Conservation (phyloP, 2,888 invertebrate genomes). For the Epistrophe eligans region DNA sequence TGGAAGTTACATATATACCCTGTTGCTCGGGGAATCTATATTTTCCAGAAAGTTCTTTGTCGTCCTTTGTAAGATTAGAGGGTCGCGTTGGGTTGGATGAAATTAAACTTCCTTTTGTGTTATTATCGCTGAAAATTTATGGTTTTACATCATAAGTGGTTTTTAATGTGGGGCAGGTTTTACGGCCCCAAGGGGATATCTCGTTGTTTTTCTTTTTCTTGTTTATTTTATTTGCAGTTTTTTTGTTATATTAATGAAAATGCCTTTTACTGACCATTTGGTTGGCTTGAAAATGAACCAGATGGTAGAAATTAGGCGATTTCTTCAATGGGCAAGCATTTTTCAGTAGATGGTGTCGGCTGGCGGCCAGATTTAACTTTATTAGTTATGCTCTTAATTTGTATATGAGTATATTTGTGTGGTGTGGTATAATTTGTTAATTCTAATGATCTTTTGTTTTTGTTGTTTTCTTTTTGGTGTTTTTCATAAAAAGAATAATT, state of each 20-base stretch:
- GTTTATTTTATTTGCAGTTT: slow-evolving; percentile 8
- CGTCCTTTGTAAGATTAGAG: slow-evolving; percentile 39
- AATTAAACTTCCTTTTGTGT: slow-evolving; percentile 66
- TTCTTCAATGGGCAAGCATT: slow-evolving; percentile 6
- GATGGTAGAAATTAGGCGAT: slow-evolving; percentile 52
- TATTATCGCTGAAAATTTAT: slow-evolving; percentile 69
- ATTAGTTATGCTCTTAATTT: slow-evolving; percentile 41
- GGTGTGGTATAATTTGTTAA: neutral
- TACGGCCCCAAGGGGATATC: slow-evolving; percentile 9
- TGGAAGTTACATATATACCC: slow-evolving; percentile 25
- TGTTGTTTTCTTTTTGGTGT: neutral
- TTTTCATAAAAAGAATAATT: neutral
- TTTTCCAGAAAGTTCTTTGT: slow-evolving; percentile 40
- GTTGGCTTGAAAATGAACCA: slow-evolving; percentile 24
- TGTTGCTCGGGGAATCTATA: slow-evolving; percentile 65
- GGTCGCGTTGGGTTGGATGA: slow-evolving; percentile 30
- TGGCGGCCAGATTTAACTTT: slow-evolving; percentile 5
- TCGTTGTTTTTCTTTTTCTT: neutral
- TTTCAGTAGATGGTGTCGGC: neutral
- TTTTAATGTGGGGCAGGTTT: slow-evolving; percentile 64
- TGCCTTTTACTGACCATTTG: slow-evolving; percentile 39
- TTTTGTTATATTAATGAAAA: slow-evolving; percentile 21
- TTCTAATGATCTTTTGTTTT: neutral
- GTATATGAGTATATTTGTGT: slow-evolving; percentile 5
- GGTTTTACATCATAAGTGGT: slow-evolving; percentile 71